These are phyloP conservation scores for Mormyrops boulengeri DNA, from an alignment of 2,797 vertebrate species.

Conservation along the genomic window DNA sequence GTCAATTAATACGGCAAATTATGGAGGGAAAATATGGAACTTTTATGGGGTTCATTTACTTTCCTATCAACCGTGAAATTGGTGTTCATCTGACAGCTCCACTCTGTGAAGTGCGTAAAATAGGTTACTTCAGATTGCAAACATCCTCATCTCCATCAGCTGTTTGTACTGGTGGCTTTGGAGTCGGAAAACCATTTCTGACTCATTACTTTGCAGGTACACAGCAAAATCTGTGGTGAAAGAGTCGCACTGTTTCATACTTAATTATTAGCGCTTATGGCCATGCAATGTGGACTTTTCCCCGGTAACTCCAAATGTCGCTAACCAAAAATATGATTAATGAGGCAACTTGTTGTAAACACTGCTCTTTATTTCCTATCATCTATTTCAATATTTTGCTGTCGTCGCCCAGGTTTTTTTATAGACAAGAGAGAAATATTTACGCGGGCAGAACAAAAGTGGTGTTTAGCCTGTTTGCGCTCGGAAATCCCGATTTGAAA, in stretches of 20 bases:
- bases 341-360: not conserved
- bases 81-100: not conserved
- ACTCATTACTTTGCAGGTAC: not conserved
- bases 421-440: not conserved
- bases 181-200: not conserved
- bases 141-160: not conserved
- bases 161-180: not conserved
- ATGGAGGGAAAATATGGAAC: not conserved
- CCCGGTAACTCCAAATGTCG: not conserved
- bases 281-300: not conserved
- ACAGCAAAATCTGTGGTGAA: not conserved
- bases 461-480: not conserved
- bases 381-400: not conserved
- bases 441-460: not conserved
- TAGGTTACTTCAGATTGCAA: not conserved
- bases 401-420: not conserved
- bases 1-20: not conserved
- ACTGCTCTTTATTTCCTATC: not conserved
- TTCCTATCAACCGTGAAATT: not conserved
- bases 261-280: not conserved
- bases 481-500: not conserved
- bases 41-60: not conserved
- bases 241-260: constrained; percentile 5
- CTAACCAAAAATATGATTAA: not conserved
- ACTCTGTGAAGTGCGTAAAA: not conserved